Percentiles rank a stretch among this genome's conserved stretches.
These are phyloP conservation scores for Centruroides sculpturatus DNA, from an alignment of 1,140 invertebrate species.

Conservation along the genomic window DNA sequence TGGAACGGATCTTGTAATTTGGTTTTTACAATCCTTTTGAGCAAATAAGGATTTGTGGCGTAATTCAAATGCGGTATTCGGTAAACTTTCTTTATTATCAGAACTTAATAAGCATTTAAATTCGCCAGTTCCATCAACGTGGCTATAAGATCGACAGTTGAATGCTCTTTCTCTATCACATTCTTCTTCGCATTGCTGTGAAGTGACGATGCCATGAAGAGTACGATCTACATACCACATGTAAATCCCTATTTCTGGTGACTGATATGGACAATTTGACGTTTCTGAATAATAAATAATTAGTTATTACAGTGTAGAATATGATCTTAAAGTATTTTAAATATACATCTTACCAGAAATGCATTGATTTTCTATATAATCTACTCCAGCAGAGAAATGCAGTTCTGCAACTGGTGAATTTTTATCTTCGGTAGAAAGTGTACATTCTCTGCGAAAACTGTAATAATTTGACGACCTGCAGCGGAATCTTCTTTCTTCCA, in stretches of 20 bases:
- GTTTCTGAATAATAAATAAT: constrained; percentile 1
- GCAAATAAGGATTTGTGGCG: constrained; percentile 28
- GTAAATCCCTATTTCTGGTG: constrained; percentile 7
- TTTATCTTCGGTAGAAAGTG: constrained; percentile 31
- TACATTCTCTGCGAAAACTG: constrained; percentile 30
- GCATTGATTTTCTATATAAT: constrained; percentile 40
- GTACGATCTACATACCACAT: constrained; percentile 8
- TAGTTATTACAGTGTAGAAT: no score
- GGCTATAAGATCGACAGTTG: constrained; percentile 35
- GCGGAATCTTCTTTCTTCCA: constrained; percentile 30
- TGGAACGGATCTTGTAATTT: background rate
- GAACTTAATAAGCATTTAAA: constrained; percentile 28
- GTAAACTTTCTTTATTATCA: constrained; percentile 27
- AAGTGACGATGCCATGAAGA: background rate
- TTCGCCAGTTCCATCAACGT: constrained; percentile 22
- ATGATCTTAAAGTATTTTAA: no score
- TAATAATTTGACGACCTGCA: constrained; percentile 35
- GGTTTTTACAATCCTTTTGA: constrained; percentile 27
- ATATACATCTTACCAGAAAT: constrained; percentile 25
- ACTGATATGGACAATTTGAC: constrained; percentile 11
- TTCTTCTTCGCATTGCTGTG: constrained; percentile 29
- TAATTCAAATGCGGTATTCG: constrained; percentile 27
- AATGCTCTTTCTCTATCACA: constrained; percentile 36
- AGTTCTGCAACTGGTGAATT: constrained; percentile 22
- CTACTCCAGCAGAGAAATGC: constrained; percentile 23